Evolutionary conservation across 1,140 invertebrate species (phyloP).

Genomic region (Pogonomyrmex californicus): DNA sequence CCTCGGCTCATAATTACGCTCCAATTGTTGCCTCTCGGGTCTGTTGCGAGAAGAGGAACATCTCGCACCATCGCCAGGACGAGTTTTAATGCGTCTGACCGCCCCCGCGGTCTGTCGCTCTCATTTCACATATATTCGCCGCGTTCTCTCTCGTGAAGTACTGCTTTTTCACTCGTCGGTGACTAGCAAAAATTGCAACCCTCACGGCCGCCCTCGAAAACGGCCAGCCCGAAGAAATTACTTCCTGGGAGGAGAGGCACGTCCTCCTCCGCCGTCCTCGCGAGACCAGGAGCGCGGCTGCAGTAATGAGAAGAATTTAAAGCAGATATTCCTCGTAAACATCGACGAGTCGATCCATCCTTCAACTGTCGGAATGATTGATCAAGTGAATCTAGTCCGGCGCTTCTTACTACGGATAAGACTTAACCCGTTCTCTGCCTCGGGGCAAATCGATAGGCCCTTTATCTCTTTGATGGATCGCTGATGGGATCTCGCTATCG

Average conservation of each 20-base stretch:
- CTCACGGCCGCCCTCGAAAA: conserved; percentile 21
- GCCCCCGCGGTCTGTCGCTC: conserved; percentile 70
- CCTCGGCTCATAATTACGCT: conserved; percentile 76
- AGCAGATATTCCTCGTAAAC: conserved; percentile 68
- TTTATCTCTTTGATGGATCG: conserved; percentile 78
- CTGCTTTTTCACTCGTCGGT: conserved; percentile 1
- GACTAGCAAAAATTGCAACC: conserved; percentile 41
- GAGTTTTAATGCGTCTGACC: conserved; percentile 71
- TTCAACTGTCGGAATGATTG: conserved; percentile 76
- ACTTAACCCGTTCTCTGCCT: conserved; percentile 72
- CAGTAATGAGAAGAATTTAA: conserved; percentile 69
- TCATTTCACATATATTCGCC: conserved; percentile 38
- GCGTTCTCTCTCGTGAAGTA: background rate
- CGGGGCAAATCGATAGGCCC: conserved; percentile 72
- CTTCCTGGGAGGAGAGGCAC: conserved; percentile 3
- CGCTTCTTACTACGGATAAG: conserved; percentile 72
- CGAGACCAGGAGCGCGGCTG: background rate
- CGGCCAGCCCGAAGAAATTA: conserved; percentile 38
- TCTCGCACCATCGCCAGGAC: conserved; percentile 36
- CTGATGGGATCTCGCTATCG: conserved; percentile 72
- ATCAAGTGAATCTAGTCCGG: conserved; percentile 76
- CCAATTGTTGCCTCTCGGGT: conserved; percentile 74
- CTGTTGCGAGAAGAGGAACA: conserved; percentile 46
- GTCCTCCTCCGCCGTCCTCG: background rate
- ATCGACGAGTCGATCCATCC: conserved; percentile 71